phyloP scores from a whole-genome alignment of 2,797 vertebrate genomes.

The Protonibea diacanthus region DNA sequence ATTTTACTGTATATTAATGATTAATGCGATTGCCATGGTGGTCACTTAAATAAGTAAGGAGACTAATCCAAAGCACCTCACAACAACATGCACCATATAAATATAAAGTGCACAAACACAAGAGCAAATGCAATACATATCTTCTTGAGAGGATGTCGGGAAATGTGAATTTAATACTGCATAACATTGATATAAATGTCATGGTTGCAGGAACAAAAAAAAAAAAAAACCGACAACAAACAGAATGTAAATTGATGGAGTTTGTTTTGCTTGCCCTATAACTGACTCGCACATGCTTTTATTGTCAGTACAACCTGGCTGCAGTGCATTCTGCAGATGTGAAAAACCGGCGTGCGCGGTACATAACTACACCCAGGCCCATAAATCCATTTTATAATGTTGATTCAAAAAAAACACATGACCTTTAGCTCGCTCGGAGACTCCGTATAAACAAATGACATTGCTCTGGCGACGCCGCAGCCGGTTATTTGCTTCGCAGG shows the following conservation, averaged over 20 bases:
- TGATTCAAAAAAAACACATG: constrained; percentile 57
- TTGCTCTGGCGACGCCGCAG: constrained; percentile 9
- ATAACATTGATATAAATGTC: constrained; percentile 25
- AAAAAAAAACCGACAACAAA: not conserved
- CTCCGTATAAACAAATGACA: constrained; percentile 66
- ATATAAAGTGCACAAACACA: constrained; percentile 19
- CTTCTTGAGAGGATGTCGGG: not conserved
- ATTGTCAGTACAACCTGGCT: constrained; percentile 11
- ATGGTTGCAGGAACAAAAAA: not conserved
- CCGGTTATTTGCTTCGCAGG: constrained; percentile 35
- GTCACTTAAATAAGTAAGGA: too few relatives aligned
- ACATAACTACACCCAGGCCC: constrained; percentile 23
- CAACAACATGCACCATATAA: constrained; percentile 2
- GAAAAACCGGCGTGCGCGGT: constrained; percentile 6
- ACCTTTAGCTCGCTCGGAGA: constrained; percentile 70
- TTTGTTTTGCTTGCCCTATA: constrained; percentile 21
- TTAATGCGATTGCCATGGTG: too few relatives aligned
- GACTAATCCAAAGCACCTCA: constrained; percentile 13
- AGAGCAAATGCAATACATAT: constrained; percentile 2
- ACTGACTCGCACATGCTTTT: constrained; percentile 3
- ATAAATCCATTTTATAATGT: constrained; percentile 60
- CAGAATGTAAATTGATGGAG: constrained; percentile 4
- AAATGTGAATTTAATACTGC: constrained; percentile 21
- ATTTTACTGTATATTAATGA: too few relatives aligned
- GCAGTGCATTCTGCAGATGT: constrained; percentile 20